Evolutionary conservation across 1,140 invertebrate genomes (phyloP), one percentile per base, ranked within the genome.

Genomic region (Brachionus koreanus): DNA sequence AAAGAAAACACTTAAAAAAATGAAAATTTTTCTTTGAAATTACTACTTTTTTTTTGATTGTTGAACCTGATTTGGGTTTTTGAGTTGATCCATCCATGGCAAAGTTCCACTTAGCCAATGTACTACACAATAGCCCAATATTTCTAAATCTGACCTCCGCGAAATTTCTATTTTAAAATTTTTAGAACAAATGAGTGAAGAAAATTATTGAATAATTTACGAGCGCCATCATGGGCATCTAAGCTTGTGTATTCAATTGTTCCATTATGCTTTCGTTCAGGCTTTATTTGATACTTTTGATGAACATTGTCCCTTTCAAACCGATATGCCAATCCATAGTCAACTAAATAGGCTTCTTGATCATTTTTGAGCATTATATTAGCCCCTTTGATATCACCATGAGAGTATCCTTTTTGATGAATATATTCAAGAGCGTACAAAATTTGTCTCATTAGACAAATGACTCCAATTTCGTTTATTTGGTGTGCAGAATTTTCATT

Each of bases 381-480:
- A 23, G 43, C 69, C 13, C 57, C 82, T 65, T 83, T 83, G 23
- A 83, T 67, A 42, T 83, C 82, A 35, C 49, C 72, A 83, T 83
- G 82, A n/a, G 52, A 42, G 46, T 83, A 83, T 5, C 72, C 72
- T 61, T 49, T 42, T 46, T 33, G 39, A 33, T 83, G 82, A 42
- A 83, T 83, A 16, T 52, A 83, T 29, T 83, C 82, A 10, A 83
- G 29, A 12, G 42, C 39, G 16, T 72, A 69, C 6, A 82, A 25
- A 23, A 82, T n/a, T 74, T 82, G 82, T 42, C 37, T 61, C 25
- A 49, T 43, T 13, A 82, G 19, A 42, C 16, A 52, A 19, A 65
- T 35, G 3, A 82, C 79, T 49, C 61, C 57, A 52, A n/a, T 67
- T 82, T 82, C 61, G 12, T 82, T 65, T 19, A 82, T 33, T 19